Evolutionary conservation across 2,888 invertebrate species (phyloP).

Genomic region (Mythimna pallens): DNA sequence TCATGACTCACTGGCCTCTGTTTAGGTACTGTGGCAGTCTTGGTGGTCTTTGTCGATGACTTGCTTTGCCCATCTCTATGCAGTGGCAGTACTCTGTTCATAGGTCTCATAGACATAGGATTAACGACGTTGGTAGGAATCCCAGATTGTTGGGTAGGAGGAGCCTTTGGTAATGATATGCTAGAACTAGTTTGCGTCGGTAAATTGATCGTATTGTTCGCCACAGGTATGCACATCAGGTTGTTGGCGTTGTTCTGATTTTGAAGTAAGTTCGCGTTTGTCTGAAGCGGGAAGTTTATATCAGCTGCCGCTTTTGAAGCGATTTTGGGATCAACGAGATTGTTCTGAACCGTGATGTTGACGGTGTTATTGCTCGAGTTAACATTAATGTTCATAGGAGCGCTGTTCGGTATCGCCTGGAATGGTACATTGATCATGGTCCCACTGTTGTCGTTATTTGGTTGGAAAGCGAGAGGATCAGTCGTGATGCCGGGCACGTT

Average conservation of each 20-base stretch:
- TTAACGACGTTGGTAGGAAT: constrained; percentile 94
- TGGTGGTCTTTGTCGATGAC: constrained; percentile 77
- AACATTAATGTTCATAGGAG: constrained; percentile 89
- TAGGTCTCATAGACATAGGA: constrained; percentile 93
- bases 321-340: constrained; percentile 88
- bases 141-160: constrained; percentile 90
- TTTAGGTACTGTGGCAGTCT: constrained; percentile 76
- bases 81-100: constrained; percentile 95
- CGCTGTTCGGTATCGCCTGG: constrained; percentile 88
- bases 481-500: constrained; percentile 79
- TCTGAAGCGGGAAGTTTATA: constrained; percentile 84
- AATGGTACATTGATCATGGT: constrained; percentile 89
- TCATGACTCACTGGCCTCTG: constrained; percentile 85
- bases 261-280: constrained; percentile 79
- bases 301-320: constrained; percentile 85
- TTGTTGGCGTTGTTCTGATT: constrained; percentile 81
- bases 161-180: constrained; percentile 91
- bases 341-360: constrained; percentile 88
- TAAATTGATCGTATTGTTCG: constrained; percentile 86
- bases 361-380: constrained; percentile 89
- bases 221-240: constrained; percentile 87
- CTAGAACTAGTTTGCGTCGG: constrained; percentile 89
- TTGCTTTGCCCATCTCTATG: constrained; percentile 92
- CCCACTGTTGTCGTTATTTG: constrained; percentile 82
- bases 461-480: constrained; percentile 85